phyloP scores from a whole-genome alignment of 1,140 invertebrate genomes.

The Caenorhabditis brenneri region DNA sequence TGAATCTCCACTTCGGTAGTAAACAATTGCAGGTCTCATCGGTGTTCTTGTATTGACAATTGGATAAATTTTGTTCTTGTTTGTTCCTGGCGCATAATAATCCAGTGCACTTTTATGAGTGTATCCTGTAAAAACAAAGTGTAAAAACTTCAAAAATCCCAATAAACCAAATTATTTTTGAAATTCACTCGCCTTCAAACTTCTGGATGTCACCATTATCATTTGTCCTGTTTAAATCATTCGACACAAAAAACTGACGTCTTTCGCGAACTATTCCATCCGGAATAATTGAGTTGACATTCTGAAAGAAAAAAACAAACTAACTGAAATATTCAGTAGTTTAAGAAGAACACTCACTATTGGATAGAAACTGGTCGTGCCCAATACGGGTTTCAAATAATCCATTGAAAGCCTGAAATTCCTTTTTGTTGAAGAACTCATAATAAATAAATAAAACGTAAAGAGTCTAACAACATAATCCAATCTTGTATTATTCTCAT shows the following conservation, averaged over 20 bases:
- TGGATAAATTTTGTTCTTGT: background rate
- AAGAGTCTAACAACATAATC: too few species aligned
- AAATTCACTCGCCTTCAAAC: background rate
- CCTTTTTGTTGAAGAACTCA: background rate
- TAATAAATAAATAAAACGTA: too few species aligned
- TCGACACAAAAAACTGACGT: conserved; percentile 18
- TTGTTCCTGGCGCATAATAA: background rate
- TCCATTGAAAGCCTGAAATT: conserved; percentile 40
- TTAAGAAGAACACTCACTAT: background rate
- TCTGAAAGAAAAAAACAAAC: background rate
- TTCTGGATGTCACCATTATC: background rate
- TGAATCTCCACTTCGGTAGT: background rate
- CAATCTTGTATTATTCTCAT: too few species aligned
- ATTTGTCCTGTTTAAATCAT: background rate
- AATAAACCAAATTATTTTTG: too few species aligned
- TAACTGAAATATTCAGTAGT: background rate
- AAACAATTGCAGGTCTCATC: background rate
- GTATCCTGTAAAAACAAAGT: background rate
- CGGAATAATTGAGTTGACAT: conserved; percentile 30
- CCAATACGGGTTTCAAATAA: conserved; percentile 38
- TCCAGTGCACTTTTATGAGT: conserved; percentile 20
- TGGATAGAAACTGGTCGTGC: conserved; percentile 21
- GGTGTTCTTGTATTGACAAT: background rate
- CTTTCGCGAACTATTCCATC: conserved; percentile 37
- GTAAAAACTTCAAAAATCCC: too few species aligned